Percentiles rank a stretch among this genome's conserved stretches.
phyloP scores from a whole-genome alignment of 2,113 vertebrate species.

The Crotalus viridis region DNA sequence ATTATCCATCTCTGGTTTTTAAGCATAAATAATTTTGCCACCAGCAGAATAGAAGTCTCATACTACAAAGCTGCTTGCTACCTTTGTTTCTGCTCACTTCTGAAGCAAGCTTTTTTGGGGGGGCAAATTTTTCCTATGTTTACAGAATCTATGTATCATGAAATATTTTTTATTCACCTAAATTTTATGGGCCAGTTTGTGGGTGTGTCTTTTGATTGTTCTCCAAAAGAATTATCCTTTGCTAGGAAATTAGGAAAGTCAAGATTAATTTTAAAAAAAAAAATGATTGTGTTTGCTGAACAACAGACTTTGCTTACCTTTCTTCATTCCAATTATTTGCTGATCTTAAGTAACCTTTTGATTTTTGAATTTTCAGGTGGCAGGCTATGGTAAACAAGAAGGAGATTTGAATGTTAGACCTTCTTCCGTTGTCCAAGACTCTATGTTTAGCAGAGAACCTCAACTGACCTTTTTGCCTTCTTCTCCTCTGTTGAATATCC shows the following conservation, averaged over 20 bases:
- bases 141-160: background rate
- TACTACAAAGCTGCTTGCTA: background rate
- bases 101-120: background rate
- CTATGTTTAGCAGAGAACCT: background rate
- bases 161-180: background rate
- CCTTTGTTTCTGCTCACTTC: background rate
- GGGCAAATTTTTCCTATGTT: background rate
- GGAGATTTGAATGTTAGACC: background rate
- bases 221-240: background rate
- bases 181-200: background rate
- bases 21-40: background rate
- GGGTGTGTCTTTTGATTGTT: background rate
- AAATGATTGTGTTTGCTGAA: background rate
- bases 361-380: slow-evolving; percentile 25
- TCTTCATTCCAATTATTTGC: background rate
- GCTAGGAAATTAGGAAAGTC: background rate
- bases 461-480: slow-evolving; percentile 24
- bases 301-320: background rate
- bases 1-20: background rate
- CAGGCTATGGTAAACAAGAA: slow-evolving; percentile 28
- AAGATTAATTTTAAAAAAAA: background rate
- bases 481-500: background rate
- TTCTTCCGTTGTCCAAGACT: background rate
- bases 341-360: slow-evolving; percentile 2
- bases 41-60: background rate